A percentile compares a stretch with the other conserved stretches of the same genome.
Conservation (phyloP, 1,140 invertebrate species). For the Macrobrachium rosenbergii region DNA sequence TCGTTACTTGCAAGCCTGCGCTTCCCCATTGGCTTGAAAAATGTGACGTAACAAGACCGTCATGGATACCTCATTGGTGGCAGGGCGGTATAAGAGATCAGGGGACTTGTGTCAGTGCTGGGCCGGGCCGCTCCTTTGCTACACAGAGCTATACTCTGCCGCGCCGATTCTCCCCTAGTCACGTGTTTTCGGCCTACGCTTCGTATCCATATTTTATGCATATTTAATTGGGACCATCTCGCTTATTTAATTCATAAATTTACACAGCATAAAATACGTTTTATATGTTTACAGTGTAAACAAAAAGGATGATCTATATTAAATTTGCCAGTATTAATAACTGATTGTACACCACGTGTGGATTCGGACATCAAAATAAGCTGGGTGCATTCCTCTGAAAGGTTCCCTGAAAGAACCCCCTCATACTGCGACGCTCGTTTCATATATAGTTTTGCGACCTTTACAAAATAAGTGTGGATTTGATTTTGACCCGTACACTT, state of each 20-base stretch:
- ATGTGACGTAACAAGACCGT: conserved; percentile 39
- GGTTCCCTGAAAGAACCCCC: background rate
- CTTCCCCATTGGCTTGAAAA: conserved; percentile 46
- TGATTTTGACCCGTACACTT: no score
- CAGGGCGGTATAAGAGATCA: conserved; percentile 48
- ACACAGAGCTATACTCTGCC: conserved; percentile 44
- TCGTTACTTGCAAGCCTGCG: conserved; percentile 42
- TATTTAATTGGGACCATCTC: no score
- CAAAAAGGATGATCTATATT: no score
- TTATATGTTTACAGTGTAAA: no score
- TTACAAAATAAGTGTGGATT: no score
- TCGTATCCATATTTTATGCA: background rate
- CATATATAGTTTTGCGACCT: no score
- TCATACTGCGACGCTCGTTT: background rate
- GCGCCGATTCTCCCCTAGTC: conserved; percentile 37
- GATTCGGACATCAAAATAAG: no score
- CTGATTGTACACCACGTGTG: no score
- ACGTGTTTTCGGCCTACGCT: conserved; percentile 44
- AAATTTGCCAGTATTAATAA: no score
- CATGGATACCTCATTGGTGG: conserved; percentile 52
- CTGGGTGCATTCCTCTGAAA: background rate
- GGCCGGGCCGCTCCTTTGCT: conserved; percentile 63
- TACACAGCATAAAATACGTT: no score
- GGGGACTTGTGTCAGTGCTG: conserved; percentile 62
- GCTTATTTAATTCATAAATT: no score